Evolutionary conservation across 1,140 invertebrate species (phyloP), one percentile per base, ranked within the genome.

Genomic region (Bombus pascuorum): DNA sequence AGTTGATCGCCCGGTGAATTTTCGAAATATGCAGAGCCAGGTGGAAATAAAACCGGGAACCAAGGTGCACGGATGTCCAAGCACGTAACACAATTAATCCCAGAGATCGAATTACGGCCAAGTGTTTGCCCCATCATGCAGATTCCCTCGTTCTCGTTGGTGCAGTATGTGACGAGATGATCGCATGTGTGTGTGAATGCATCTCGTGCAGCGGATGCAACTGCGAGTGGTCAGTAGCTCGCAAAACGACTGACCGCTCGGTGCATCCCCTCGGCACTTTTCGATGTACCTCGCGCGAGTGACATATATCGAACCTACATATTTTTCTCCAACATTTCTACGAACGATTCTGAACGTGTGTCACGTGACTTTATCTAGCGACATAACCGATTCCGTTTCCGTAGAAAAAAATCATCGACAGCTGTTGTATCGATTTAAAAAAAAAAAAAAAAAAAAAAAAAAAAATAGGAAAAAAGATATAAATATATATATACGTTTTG

Each of bases 161-260:
- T 88, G 92, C 91, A 91, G 91, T 89, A 90, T 90, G 90, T 85
- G 90, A 90, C 84, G 86, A 87, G 87, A 88, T 85, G 91, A 91
- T 91, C 47, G 83, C 77, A 53, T 83, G 83, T 94, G 91, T 93
- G 92, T 92, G 94, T 93, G 92, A 93, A 93, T 95, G 94, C 94
- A 94, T 94, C 93, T 92, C 92, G 80, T 94, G 92, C 93, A 94
- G 89, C 91, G 91, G 94, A 94, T 94, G 93, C 93, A 94, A 91
- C 92, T 90, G 90, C 89, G 91, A 92, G 91, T 91, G 94, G 93
- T 94, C 94, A 95, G 94, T 95, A 91, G 91, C 86, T 90, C 94
- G 91, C 86, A 89, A 94, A 89, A 90, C 91, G 93, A 94, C 92
- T 94, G 94, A 93, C 92, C 94, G 93, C 88, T 94, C 93, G 91